Base-by-base conservation (phyloP, 2,888 invertebrate species). In the Ormyrus rosae region DNA sequence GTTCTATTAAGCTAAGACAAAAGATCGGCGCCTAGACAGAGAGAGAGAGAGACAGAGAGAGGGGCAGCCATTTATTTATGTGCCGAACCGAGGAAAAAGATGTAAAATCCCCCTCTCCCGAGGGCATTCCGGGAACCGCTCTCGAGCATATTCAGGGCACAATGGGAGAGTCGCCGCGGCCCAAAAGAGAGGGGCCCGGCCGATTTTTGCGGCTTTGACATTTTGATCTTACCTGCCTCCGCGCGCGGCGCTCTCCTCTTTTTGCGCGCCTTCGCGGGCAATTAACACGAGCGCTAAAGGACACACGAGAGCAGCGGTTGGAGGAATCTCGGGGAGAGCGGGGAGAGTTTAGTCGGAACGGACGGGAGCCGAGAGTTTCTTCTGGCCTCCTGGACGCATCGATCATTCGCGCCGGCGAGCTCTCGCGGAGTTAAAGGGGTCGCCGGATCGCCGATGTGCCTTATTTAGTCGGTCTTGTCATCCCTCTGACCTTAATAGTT, bases 1-100 rank as follows among this genome's bases (percentile, higher is more conserved):
- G 90, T 90, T 90, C 89, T 89, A 90, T 90, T 89, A 89, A 89
- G 87, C 86, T 89, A 89, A 90, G 89, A 90, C 90, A 90, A 90
- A 90, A 90, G 90, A 89, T 89, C 89, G 90, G 89, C 90, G 90
- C 90, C 89, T 90, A 90, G 89, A 86, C 87, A 86, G 64, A 6
- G 60, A 61, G 61, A 48, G 56, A 60, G 60, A 84, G 78, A 81
- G 84, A 84, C 83, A 65, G 13, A 9, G 51, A 34, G 10, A 60
- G n/a, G 19, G 51, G 85, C 88, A 85, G 85, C 19, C 86, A 86
- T 89, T 90, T 90, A 89, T 90, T 90, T 90, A 89, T 89, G 89
- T 87, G 87, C 84, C 88, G 86, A 88, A 89, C 87, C 60, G 88
- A 87, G 89, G 90, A 90, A 90, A 90, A 90, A 90, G 90, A 90